Conservation (phyloP, 2,888 invertebrate genomes). For the Reticulitermes lucifugus region DNA sequence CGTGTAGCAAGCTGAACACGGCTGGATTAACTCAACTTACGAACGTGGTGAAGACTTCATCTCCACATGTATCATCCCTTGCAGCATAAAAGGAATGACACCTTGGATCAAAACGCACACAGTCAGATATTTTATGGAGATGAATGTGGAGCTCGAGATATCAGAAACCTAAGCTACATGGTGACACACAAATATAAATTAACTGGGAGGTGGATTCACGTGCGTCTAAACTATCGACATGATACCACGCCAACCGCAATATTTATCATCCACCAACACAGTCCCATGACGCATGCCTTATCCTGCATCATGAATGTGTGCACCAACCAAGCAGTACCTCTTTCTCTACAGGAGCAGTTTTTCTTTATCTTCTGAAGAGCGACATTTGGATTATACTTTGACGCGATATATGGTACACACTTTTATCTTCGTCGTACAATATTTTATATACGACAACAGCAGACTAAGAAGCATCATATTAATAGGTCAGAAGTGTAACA, state of each 20-base stretch:
- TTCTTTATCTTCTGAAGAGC: background rate
- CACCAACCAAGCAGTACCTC: background rate
- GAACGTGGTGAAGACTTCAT: background rate
- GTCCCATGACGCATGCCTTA: conserved; percentile 2
- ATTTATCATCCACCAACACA: background rate
- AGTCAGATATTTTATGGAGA: conserved; percentile 1
- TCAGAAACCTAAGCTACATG: background rate
- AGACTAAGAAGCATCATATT: background rate
- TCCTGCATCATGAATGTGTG: background rate
- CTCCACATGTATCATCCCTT: background rate
- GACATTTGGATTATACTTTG: background rate
- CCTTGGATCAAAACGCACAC: background rate
- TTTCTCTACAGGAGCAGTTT: background rate
- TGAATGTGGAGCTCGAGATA: background rate
- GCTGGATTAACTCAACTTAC: background rate
- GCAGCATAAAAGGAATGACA: background rate
- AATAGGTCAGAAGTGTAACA: background rate
- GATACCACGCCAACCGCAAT: background rate
- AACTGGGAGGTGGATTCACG: background rate
- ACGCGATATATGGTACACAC: background rate
- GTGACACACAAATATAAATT: conserved; percentile 20
- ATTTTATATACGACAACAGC: background rate
- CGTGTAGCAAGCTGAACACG: background rate
- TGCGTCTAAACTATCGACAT: background rate
- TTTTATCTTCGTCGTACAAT: background rate